Conservation (phyloP, 23 tunicate genomes). For the Halocynthia roretzi region DNA sequence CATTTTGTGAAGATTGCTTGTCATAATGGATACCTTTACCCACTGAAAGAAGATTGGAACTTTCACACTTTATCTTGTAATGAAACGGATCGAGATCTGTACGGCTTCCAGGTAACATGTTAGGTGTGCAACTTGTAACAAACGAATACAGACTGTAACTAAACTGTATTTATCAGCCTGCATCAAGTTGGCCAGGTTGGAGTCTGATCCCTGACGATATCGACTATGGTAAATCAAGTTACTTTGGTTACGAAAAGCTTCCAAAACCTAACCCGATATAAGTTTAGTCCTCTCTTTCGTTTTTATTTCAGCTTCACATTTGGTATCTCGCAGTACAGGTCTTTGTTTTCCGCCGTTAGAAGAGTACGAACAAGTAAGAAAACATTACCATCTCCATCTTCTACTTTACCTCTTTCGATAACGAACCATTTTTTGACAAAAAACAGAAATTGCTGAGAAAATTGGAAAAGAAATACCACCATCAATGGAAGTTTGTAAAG, state of each 20-base stretch:
- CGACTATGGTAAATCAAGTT: constrained; percentile 39
- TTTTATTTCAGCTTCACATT: constrained; percentile 44
- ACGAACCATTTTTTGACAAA: not conserved
- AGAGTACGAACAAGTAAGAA: constrained; percentile 42
- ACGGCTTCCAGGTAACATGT: constrained; percentile 49
- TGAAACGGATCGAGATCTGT: constrained; percentile 26
- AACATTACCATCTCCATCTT: not conserved
- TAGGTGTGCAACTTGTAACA: not conserved
- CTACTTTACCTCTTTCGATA: not conserved
- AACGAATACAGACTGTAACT: not conserved
- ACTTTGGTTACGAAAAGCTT: no score
- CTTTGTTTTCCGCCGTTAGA: constrained; percentile 31
- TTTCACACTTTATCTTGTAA: constrained; percentile 7
- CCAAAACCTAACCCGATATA: not conserved
- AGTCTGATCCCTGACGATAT: constrained; percentile 27
- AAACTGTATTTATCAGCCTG: constrained; percentile 22
- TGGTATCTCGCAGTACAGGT: constrained; percentile 19
- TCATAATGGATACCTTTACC: constrained; percentile 33
- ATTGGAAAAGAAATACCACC: constrained; percentile 23
- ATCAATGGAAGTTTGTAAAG: constrained; percentile 45
- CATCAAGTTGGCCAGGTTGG: constrained; percentile 41
- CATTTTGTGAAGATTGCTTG: constrained; percentile 56
- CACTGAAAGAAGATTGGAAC: constrained; percentile 39
- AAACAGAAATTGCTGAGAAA: constrained; percentile 38
- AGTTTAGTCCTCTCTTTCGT: not conserved